Base-by-base conservation (phyloP, 2,888 invertebrate genomes). In the Trichopria drosophilae region DNA sequence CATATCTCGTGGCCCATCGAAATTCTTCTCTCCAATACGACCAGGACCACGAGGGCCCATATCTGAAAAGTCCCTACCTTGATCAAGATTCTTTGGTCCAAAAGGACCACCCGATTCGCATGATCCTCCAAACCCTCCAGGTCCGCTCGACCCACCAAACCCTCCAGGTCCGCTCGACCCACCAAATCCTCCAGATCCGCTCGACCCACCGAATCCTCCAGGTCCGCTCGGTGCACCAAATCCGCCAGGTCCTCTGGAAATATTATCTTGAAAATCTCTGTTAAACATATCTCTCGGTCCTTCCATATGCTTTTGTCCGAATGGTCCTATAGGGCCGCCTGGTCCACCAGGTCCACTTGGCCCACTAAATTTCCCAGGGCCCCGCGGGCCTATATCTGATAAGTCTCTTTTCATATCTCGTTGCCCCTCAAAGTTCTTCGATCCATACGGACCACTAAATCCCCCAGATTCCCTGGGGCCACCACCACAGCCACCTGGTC, bases 71-170 rank as follows among this genome's bases (percentile, higher is more conserved):
- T n/a, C 20, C 12, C 39, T 41, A 15, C 50, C 53, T 23, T 46
- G 46, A 5, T n/a, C n/a, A 41, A 32, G 13, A n/a, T n/a, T n/a
- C n/a, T n/a, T n/a, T n/a, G n/a, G n/a, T n/a, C 47, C 50, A 12
- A 59, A 57, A 22, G 24, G 39, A 6, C 45, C 41, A 6, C 19
- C 13, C 6, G 41, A 34, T 13, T 37, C 50, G 29, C 55, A 35
- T 10, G 51, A 39, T 9, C 40, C 40, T 3, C 28, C 41, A 10
- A 53, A 53, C 5, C 28, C 6, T 5, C 28, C 39, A 20, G 43
- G 32, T 6, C 45, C 46, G 22, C 23, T 5, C 3, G 45, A 39
- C 1, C 32, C 35, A 13, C 40, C 32, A 18, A 32, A 18, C 1
- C 24, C 29, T 10, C 39, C 19, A 19, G 24, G 13, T 24, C 9